phyloP scores from a whole-genome alignment of 2,888 invertebrate genomes.

The Stenoptilia bipunctidactyla region DNA sequence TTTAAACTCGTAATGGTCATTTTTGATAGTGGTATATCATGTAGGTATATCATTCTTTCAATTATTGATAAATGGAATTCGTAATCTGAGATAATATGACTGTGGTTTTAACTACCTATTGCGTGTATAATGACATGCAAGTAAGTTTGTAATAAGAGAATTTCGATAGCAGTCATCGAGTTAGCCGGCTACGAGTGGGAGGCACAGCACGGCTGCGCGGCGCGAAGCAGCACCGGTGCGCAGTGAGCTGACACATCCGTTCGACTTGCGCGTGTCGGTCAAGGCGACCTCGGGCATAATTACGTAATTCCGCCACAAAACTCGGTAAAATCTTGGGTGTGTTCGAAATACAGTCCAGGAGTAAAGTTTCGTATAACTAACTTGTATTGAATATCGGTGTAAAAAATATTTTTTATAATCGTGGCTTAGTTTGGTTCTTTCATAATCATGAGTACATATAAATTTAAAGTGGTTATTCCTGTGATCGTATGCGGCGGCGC shows the following conservation, averaged over 20 bases:
- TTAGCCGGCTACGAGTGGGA: slow-evolving; percentile 52
- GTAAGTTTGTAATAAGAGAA: slow-evolving; percentile 56
- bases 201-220: slow-evolving; percentile 55
- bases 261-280: slow-evolving; percentile 66
- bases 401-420: background rate
- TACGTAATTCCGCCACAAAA: slow-evolving; percentile 63
- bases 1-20: too few species aligned
- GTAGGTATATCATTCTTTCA: too few species aligned
- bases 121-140: slow-evolving; percentile 49
- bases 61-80: slow-evolving; percentile 29
- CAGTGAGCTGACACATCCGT: slow-evolving; percentile 65
- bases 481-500: slow-evolving; percentile 66
- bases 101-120: slow-evolving; percentile 24
- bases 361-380: slow-evolving; percentile 36
- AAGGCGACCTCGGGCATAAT: slow-evolving; percentile 64
- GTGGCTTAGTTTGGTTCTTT: slow-evolving; percentile 20
- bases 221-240: slow-evolving; percentile 50
- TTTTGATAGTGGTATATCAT: too few species aligned
- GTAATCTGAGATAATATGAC: slow-evolving; percentile 53
- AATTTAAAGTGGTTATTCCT: slow-evolving; percentile 61
- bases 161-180: slow-evolving; percentile 37
- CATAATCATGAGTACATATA: slow-evolving; percentile 37
- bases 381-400: background rate
- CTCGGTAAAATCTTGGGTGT: slow-evolving; percentile 56
- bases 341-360: slow-evolving; percentile 45